phyloP scores from a whole-genome alignment of 2,113 vertebrate genomes.

The Carassius gibelio region DNA sequence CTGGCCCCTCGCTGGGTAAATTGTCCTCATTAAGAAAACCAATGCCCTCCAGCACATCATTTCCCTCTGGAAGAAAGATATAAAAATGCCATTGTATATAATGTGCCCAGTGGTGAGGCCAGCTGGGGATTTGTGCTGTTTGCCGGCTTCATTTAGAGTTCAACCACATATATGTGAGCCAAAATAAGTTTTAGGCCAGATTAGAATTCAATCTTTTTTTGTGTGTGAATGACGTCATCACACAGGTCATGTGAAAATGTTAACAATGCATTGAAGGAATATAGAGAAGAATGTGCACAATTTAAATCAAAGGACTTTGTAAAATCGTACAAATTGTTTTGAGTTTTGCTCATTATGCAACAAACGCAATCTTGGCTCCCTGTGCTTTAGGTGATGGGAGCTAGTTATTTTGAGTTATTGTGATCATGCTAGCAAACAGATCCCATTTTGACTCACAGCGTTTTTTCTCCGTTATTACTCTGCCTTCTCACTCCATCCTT shows the following conservation, averaged over 20 bases:
- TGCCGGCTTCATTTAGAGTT: constrained; percentile 71
- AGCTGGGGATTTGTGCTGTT: constrained; percentile 75
- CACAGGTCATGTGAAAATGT: not conserved
- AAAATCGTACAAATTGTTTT: constrained; percentile 47
- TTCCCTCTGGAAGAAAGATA: constrained; percentile 84
- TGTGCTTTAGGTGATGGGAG: constrained; percentile 29
- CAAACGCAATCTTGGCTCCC: constrained; percentile 20
- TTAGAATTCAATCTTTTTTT: not conserved
- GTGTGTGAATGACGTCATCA: not conserved
- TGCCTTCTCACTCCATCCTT: constrained; percentile 76
- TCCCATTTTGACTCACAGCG: constrained; percentile 78
- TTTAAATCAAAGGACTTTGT: constrained; percentile 39
- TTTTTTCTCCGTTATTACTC: constrained; percentile 66
- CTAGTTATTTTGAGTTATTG: constrained; percentile 44
- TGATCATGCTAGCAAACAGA: constrained; percentile 44
- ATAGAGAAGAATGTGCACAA: not conserved
- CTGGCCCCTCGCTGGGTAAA: constrained; percentile 73
- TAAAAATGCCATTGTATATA: constrained; percentile 72
- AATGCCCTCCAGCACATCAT: constrained; percentile 78
- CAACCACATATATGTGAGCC: constrained; percentile 71
- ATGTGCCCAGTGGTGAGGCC: constrained; percentile 72
- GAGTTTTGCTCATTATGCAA: constrained; percentile 40
- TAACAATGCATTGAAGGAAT: not conserved
- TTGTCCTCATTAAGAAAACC: constrained; percentile 76
- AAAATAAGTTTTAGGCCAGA: constrained; percentile 67